phyloP scores from a whole-genome alignment of 1,140 invertebrate genomes.

The Dreissena rostriformis region DNA sequence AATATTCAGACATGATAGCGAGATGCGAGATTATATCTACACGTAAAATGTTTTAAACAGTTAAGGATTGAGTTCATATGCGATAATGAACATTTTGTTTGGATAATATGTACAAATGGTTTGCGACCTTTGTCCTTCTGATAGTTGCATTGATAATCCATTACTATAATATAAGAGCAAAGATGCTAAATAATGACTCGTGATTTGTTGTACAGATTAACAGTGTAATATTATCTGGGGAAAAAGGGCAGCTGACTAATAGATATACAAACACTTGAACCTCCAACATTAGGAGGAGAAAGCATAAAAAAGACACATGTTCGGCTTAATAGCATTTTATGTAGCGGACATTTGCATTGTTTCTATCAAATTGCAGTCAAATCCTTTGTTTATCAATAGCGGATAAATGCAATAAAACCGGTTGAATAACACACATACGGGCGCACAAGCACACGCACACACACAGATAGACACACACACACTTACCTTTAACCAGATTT shows the following conservation, averaged over 20 bases:
- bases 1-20: neutral
- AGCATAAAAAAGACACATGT: too few relatives aligned
- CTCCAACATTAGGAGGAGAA: too few relatives aligned
- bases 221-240: too few relatives aligned
- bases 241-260: too few relatives aligned
- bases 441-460: neutral
- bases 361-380: neutral
- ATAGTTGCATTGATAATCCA: neutral
- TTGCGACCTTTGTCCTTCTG: neutral
- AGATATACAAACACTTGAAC: too few relatives aligned
- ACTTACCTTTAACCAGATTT: slow-evolving; percentile 9
- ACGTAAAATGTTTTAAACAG: neutral
- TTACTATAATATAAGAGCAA: too few relatives aligned
- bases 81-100: neutral
- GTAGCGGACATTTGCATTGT: too few relatives aligned
- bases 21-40: neutral
- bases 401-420: too few relatives aligned
- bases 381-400: neutral
- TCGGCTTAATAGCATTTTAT: too few relatives aligned
- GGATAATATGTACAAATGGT: neutral
- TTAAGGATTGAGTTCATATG: neutral
- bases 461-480: neutral
- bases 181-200: too few relatives aligned
- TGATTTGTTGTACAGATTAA: too few relatives aligned
- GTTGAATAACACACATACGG: too few relatives aligned